phyloP scores from a whole-genome alignment of 2,888 invertebrate species.

The Axea sp. region DNA sequence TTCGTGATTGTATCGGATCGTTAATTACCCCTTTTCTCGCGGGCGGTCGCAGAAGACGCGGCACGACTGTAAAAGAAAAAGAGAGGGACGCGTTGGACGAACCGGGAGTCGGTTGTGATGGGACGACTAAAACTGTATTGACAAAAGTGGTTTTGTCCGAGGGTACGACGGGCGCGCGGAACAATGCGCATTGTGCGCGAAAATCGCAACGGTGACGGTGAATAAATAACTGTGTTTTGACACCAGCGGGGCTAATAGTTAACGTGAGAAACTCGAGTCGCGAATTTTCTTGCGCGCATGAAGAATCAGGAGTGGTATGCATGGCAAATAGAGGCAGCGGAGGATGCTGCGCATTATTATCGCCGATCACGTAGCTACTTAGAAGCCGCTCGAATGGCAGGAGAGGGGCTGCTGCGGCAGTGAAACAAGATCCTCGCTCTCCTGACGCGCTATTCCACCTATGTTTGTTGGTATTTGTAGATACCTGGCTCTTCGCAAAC shows the following conservation, averaged over 20 bases:
- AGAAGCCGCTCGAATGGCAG: slow-evolving; percentile 75
- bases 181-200: slow-evolving; percentile 15
- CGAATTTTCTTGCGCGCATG: neutral
- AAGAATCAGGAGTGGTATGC: slow-evolving; percentile 40
- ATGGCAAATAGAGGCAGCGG: slow-evolving; percentile 40
- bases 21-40: slow-evolving; percentile 2
- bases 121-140: neutral
- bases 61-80: slow-evolving; percentile 4
- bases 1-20: slow-evolving; percentile 1
- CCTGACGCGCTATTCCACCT: too few species aligned
- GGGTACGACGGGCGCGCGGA: neutral
- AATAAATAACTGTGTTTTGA: slow-evolving; percentile 31
- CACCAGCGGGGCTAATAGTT: slow-evolving; percentile 13
- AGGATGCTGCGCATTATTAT: slow-evolving; percentile 73
- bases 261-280: slow-evolving; percentile 21
- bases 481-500: slow-evolving; percentile 64
- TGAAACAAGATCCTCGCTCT: slow-evolving; percentile 65
- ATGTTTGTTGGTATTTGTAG: slow-evolving; percentile 66
- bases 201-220: neutral
- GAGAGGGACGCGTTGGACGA: neutral
- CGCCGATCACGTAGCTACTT: slow-evolving; percentile 79
- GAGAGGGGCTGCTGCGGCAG: slow-evolving; percentile 70
- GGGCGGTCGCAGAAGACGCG: neutral
- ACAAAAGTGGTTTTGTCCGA: neutral
- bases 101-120: too few species aligned